Evolutionary conservation across 1,140 invertebrate species (phyloP), one percentile per base, ranked within the genome.

Genomic region (Drosophila lacteicornis): DNA sequence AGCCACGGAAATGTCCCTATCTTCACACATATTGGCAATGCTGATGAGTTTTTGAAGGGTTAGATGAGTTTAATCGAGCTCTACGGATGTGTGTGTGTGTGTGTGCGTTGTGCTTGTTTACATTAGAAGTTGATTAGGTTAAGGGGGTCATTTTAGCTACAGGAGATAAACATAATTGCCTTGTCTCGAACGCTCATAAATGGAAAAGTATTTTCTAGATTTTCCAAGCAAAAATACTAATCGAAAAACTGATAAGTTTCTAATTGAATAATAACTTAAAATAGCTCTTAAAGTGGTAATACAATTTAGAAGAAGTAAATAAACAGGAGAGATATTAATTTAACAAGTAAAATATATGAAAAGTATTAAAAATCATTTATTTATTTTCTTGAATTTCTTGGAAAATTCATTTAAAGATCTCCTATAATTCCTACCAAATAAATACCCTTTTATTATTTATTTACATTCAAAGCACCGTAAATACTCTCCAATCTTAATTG

Each of bases 41-140:
- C 69, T 73, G 69, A 73, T 73, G 69, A 73, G 67, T 71, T 73
- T 73, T 73, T 71, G 69, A 73, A 73, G 69, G 53, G 69, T 73
- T 70, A 70, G 51, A 50, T 47, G 53, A 43, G 53, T 49, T 59
- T 73, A 50, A 69, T 65, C 47, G 67, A 38, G 67, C 47, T 38
- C 13, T 30, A 60, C 19, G 43, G 25, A 27, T 43, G 60, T 15
- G 42, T 33, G 43, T 33, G 27, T n/a, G 19, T 38, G 38, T 22
- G 30, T 59, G 12, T 45, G 42, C 17, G 15, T 19, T 38, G 17
- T 55, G 33, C 51, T 55, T 61, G 66, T 42, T 33, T 38, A 65
- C 49, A 70, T 67, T 67, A 67, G 40, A 33, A 59, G 66, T 71
- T 73, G 53, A 73, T 73, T 73, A 73, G 67, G 67, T 71, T 73